Evolutionary conservation across 2,797 vertebrate species (phyloP), one percentile per base, ranked within the genome.

Genomic region (Thalassophryne amazonica): DNA sequence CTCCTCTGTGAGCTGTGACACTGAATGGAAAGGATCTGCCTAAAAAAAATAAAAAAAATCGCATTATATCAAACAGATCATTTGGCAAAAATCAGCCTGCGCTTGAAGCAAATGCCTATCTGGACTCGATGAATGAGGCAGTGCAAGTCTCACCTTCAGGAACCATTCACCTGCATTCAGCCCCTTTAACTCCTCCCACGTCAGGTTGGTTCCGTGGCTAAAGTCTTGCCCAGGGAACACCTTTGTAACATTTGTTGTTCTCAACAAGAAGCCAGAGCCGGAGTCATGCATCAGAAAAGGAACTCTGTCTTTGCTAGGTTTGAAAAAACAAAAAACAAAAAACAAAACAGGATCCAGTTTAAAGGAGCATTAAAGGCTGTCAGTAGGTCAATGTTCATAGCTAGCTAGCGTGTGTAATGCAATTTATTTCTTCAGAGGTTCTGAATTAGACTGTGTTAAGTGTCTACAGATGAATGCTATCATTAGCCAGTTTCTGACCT

Each of bases 241-340:
- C 1, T 78, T 22, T 12, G 73, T 69, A 8, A 93, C 84, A 0
- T 98, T 54, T 3, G 96, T 99, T 1, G 96, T 99, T 79, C 96
- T 91, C 53, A 28, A 57, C 51, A 98, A 83, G 5, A 89, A 91
- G 1, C 24, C 71, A 3, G 57, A 21, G 0, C 83, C 15, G 1
- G 88, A 3, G 0, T 99, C 97, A 1, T 99, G 97, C 95, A 98
- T 96, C 51, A 99, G 81, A 82, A 98, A 98, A 1, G 95, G 93
- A 31, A 78, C 51, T 9, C 89, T 75, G 0, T 97, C 86, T 8
- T 89, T 85, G 63, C 97, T 99, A 52, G 45, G 24, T 18, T 16
- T 13, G 13, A 52, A 17, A 40, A 49, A 59, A 2, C 27, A 1
- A 2, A 3, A 2, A 10, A 17, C 20, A 2, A 37, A 21, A 16